Conservation (phyloP, 2,797 vertebrate genomes). For the Vireo griseus region DNA sequence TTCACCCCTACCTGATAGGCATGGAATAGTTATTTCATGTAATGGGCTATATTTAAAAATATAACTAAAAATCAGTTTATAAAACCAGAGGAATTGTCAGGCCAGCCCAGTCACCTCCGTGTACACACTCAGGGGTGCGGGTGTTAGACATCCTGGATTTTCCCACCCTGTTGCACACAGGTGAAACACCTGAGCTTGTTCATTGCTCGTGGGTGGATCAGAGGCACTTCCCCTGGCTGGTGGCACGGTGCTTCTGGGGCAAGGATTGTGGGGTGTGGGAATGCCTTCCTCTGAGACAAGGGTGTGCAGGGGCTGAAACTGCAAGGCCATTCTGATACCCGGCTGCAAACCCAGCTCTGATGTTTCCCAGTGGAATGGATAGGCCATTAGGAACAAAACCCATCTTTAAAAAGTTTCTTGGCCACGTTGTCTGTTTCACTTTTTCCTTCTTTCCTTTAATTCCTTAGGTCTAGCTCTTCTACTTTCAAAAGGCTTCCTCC, state of each 20-base stretch:
- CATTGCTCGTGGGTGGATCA: accelerated
- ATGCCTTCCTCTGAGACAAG: neutral
- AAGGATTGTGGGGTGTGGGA: accelerated
- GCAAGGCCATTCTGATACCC: neutral
- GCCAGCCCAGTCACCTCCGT: neutral
- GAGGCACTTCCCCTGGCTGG: neutral
- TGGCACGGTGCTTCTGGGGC: accelerated
- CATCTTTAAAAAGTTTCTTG: neutral
- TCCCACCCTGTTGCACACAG: neutral
- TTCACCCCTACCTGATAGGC: neutral
- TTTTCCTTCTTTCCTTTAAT: neutral
- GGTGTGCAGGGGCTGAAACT: neutral
- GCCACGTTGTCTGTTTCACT: neutral
- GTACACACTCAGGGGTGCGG: neutral
- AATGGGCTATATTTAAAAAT: neutral
- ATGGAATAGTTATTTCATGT: neutral
- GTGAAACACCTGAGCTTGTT: neutral
- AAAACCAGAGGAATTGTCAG: neutral
- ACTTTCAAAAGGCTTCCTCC: neutral
- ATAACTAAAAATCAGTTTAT: neutral
- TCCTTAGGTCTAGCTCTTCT: neutral
- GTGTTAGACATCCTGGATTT: neutral
- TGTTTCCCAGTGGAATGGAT: neutral
- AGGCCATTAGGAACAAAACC: neutral
- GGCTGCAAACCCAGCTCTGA: neutral